phyloP scores from a whole-genome alignment of 2,888 invertebrate species.

The Spodoptera littoralis region DNA sequence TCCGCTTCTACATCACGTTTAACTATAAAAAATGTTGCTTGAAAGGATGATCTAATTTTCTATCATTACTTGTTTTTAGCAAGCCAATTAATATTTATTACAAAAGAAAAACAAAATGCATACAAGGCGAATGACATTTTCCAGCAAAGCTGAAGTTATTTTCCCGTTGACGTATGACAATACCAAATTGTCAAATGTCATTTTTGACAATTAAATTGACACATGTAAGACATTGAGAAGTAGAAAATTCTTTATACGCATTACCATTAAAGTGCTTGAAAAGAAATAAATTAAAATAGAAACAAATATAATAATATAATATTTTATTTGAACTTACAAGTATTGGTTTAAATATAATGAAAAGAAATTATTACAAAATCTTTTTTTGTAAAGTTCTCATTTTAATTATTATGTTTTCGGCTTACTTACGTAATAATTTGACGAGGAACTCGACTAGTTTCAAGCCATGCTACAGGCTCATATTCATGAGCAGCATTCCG shows the following conservation, averaged over 20 bases:
- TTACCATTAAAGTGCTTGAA: too few species aligned
- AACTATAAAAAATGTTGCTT: slow-evolving; percentile 16
- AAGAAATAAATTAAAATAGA: too few species aligned
- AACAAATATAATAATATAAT: too few species aligned
- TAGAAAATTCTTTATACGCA: slow-evolving; percentile 20
- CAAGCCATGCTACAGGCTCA: too few species aligned
- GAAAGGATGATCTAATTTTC: slow-evolving; percentile 12
- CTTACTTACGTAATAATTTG: too few species aligned
- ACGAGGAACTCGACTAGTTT: too few species aligned
- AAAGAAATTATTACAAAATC: too few species aligned
- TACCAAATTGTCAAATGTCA: slow-evolving; percentile 13
- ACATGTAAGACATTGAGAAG: slow-evolving; percentile 12
- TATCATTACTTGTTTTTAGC: slow-evolving; percentile 38
- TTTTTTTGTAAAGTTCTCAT: too few species aligned
- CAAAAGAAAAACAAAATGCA: slow-evolving; percentile 57
- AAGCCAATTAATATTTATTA: slow-evolving; percentile 38
- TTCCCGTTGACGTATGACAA: slow-evolving; percentile 47
- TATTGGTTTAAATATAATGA: too few species aligned
- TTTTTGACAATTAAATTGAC: slow-evolving; percentile 10
- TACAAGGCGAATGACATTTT: slow-evolving; percentile 56
- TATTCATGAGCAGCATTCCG: too few species aligned
- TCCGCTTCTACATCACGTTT: slow-evolving; percentile 13
- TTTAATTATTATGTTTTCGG: too few species aligned
- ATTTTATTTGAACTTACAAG: too few species aligned
- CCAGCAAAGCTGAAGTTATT: slow-evolving; percentile 45